These are phyloP conservation scores for Ormyrus thymus DNA, from an alignment of 2,888 invertebrate species.

Conservation along the genomic window DNA sequence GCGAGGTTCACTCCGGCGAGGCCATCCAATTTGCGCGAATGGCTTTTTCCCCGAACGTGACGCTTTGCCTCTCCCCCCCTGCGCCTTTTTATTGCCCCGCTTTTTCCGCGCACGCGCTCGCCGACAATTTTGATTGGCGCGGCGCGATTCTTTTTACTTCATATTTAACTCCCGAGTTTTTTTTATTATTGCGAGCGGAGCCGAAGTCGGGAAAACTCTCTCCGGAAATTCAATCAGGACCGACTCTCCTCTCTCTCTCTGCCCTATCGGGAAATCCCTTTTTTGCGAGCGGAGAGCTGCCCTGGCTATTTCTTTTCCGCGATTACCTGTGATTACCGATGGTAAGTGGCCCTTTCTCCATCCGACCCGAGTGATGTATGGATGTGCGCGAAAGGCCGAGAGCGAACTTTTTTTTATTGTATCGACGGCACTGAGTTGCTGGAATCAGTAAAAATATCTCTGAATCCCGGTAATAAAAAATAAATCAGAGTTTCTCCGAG, in stretches of 20 bases:
- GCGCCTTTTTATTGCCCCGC: slow-evolving; percentile 19
- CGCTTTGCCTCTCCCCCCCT: slow-evolving; percentile 25
- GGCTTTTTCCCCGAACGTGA: slow-evolving; percentile 65
- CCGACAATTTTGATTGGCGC: slow-evolving; percentile 45
- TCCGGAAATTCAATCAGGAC: slow-evolving; percentile 49
- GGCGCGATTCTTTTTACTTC: slow-evolving; percentile 17
- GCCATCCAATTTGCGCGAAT: slow-evolving; percentile 72
- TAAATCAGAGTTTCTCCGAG: no score
- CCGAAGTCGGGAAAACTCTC: slow-evolving; percentile 31
- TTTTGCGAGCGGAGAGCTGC: background rate
- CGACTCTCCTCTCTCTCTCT: background rate
- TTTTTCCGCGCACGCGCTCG: background rate
- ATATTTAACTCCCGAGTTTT: background rate
- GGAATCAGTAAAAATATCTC: no score
- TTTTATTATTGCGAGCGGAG: no score
- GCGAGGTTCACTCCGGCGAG: slow-evolving; percentile 63
- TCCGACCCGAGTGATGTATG: no score
- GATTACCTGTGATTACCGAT: slow-evolving; percentile 47
- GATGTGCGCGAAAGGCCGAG: no score
- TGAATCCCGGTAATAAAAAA: no score
- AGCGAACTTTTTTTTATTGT: no score
- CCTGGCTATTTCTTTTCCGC: slow-evolving; percentile 14
- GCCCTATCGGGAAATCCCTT: slow-evolving; percentile 17
- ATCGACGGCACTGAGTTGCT: no score
- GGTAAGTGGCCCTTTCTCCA: slow-evolving; percentile 9